These are phyloP conservation scores for Ptiloglossa arizonensis DNA, from an alignment of 1,140 invertebrate species.

Conservation along the genomic window DNA sequence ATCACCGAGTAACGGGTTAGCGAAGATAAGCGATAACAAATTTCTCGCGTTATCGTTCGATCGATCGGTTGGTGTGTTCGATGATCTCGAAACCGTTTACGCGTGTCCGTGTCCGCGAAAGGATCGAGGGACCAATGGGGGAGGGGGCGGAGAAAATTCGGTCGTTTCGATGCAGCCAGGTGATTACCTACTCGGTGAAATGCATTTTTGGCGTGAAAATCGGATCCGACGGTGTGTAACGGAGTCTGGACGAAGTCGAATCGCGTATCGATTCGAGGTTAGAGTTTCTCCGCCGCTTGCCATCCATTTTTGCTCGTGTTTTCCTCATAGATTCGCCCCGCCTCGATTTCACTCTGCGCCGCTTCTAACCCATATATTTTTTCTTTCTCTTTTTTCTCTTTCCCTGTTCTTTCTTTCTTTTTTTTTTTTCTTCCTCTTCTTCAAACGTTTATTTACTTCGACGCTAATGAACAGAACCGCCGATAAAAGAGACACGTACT, in stretches of 20 bases:
- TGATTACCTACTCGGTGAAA: neutral
- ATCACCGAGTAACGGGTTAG: too few species aligned
- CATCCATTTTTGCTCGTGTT: slow-evolving; percentile 11
- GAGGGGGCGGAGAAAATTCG: slow-evolving; percentile 5
- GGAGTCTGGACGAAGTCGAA: neutral
- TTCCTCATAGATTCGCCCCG: neutral
- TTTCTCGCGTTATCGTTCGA: too few species aligned
- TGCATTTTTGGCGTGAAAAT: slow-evolving; percentile 8
- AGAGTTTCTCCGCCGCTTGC: neutral
- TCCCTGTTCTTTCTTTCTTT: too few species aligned
- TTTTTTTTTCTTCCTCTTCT: neutral
- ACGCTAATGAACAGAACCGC: slow-evolving; percentile 26
- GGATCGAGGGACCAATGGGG: neutral
- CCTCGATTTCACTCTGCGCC: neutral
- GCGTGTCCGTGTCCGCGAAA: neutral
- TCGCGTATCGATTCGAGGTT: slow-evolving; percentile 19
- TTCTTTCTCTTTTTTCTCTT: too few species aligned
- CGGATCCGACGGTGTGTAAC: neutral
- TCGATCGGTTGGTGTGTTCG: too few species aligned
- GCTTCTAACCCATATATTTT: slow-evolving; percentile 5
- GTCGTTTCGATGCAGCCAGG: neutral
- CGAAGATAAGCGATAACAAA: too few species aligned
- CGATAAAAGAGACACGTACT: slow-evolving; percentile 32
- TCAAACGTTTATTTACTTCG: slow-evolving; percentile 8
- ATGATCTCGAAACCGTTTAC: too few species aligned